These are phyloP conservation scores for Pantelozetes paolii DNA, from an alignment of 2,888 invertebrate genomes.

Conservation along the genomic window DNA sequence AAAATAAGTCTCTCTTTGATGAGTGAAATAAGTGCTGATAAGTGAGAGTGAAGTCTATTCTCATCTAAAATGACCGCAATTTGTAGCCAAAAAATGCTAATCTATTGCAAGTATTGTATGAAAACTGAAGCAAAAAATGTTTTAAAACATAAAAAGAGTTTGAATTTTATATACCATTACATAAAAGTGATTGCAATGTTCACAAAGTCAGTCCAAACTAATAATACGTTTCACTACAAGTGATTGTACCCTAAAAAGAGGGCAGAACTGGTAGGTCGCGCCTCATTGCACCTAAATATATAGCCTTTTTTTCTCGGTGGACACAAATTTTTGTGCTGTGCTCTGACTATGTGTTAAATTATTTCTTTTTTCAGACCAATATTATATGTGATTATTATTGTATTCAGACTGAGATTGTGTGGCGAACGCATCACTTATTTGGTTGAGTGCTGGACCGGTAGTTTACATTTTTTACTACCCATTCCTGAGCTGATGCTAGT, in stretches of 20 bases:
- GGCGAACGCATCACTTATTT: constrained; percentile 29
- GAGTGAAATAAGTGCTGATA: not conserved
- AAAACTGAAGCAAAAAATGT: too few relatives aligned
- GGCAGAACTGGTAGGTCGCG: constrained; percentile 12
- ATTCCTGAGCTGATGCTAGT: not conserved
- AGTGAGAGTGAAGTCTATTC: not conserved
- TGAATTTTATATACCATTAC: not conserved
- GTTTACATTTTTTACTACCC: not conserved
- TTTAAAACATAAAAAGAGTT: constrained; percentile 12
- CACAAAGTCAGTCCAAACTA: not conserved
- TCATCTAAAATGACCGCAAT: not conserved
- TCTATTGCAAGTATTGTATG: too few relatives aligned
- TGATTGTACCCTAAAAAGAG: constrained; percentile 17
- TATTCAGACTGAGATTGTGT: not conserved
- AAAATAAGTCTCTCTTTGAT: not conserved
- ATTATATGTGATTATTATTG: constrained; percentile 9
- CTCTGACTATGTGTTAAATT: not conserved
- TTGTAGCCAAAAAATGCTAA: not conserved
- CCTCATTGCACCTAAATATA: constrained; percentile 21
- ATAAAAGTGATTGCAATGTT: not conserved
- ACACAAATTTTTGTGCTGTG: not conserved
- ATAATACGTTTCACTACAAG: not conserved
- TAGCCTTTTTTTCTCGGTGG: not conserved
- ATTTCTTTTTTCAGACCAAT: not conserved
- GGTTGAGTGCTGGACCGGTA: constrained; percentile 32